Base-by-base conservation (phyloP, 2,797 vertebrate species). In the Mionectes olivaceus region DNA sequence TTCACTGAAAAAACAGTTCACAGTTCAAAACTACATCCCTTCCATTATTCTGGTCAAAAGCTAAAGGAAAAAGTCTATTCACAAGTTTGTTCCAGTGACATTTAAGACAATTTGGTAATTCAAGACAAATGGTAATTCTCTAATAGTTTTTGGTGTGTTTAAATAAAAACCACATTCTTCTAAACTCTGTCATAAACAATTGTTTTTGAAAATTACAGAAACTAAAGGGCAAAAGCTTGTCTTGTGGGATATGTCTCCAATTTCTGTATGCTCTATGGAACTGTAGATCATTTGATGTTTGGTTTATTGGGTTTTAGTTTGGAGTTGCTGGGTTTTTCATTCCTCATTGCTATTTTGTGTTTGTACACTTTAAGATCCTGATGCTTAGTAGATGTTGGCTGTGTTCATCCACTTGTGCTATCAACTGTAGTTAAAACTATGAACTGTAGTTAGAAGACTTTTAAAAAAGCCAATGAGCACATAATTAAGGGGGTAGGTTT, bases 301-400 rank as follows among this genome's bases (percentile, higher is more conserved):
- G 4, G 5, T 44, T 83, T n/a, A 19, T 50, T 44, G 6, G 1
- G 4, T 80, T 91, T 47, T 43, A 5, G 3, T 61, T 82, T 85
- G 43, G 5, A 19, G 5, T 68, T 13, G 2, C 5, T 57, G 27
- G 1, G 0, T 9, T 39, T 78, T 75, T 60, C 7, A 21, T 49
- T 73, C 18, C 37, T 63, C 4, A 10, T 2, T 43, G 8, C 30
- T 91, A 35, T 69, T 64, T 60, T 63, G 10, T 71, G 19, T n/a
- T 53, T 43, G 35, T 79, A 82, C 35, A 41, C 21, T 74, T 32
- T 59, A 63, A 64, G 32, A 52, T 4, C 16, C 47, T 76, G 28
- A 78, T 53, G 69, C 15, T 14, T 81, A 76, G 30, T 10, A 35
- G 55, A 49, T 77, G 50, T 9, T 86, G 41, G 3, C 19, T 71